Evolutionary conservation across 1,140 invertebrate species (phyloP), one percentile per base, ranked within the genome.

Genomic region (Diabrotica undecimpunctata): DNA sequence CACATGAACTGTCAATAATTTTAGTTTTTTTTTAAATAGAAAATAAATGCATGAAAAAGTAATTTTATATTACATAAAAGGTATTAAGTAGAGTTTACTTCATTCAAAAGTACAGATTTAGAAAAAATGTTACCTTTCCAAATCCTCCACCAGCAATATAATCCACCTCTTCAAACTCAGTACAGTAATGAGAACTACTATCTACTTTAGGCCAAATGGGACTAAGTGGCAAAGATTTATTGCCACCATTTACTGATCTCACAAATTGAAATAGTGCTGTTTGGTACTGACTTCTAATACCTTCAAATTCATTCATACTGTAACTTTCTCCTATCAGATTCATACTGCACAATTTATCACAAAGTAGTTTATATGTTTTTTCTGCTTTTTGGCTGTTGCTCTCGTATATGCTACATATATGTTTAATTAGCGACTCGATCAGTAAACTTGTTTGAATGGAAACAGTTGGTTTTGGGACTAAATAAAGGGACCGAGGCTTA

Each of bases 121-220:
- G 25, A 25, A 25, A 25, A 25, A 25, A 25, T 2, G 25, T 83
- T 5, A 84, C 88, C 68, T 82, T 79, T 9, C 88, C 89, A 79
- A 93, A 93, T 6, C 90, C 91, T 55, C 92, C 92, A 65, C 82
- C 82, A 37, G 88, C 90, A 55, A 94, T 89, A 65, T 85, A 87
- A 50, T 81, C 77, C 11, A 90, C 67, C 78, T 94, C 90, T 62
- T 88, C 82, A 81, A 92, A 94, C 72, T 92, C 90, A 69, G 83
- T 81, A n/a, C 80, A 76, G 75, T 92, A 93, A 39, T 91, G 80
- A 2, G 87, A 89, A 73, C 74, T 25, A 74, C 80, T 54, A 70
- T 70, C 79, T 67, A 12, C 51, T 41, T 81, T 80, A 5, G 80
- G 81, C 81, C 81, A 83, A 0, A 80, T 76, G 0, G 75, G 75